A percentile compares a stretch with the other conserved stretches of the same genome.
Conservation (phyloP, 2,797 vertebrate species). For the Gallirallus australis region DNA sequence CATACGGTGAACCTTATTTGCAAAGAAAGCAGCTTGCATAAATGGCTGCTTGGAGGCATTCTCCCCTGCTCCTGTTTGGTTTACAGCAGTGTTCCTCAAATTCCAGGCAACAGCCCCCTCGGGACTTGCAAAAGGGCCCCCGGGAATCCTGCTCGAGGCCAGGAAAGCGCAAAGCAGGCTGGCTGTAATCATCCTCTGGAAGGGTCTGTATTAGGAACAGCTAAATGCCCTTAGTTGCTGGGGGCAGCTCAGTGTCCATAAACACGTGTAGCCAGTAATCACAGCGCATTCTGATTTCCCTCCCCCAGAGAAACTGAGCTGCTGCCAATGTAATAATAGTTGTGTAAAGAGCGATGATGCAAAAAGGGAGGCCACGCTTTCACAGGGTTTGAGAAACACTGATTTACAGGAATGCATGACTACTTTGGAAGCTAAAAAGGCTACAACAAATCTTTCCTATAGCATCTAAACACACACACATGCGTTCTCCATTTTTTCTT, state of each 20-base stretch:
- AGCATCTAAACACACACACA: slow-evolving; percentile 22
- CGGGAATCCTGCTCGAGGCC: neutral
- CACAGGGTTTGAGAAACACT: neutral
- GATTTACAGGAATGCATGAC: slow-evolving; percentile 32
- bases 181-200: slow-evolving; percentile 2
- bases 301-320: neutral
- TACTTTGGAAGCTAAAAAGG: slow-evolving; percentile 8
- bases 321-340: neutral
- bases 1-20: slow-evolving; percentile 2
- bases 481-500: neutral
- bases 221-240: slow-evolving; percentile 26
- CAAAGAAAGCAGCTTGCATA: slow-evolving; percentile 27
- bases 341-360: neutral
- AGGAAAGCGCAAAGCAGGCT: neutral
- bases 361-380: neutral
- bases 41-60: slow-evolving; percentile 21
- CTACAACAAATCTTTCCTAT: neutral
- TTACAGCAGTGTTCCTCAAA: slow-evolving; percentile 35
- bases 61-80: neutral
- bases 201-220: neutral
- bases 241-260: slow-evolving; percentile 1
- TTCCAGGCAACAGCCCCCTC: neutral
- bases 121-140: neutral
- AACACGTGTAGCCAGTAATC: slow-evolving; percentile 11
- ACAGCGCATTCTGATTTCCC: neutral